Evolutionary conservation across 2,888 invertebrate genomes (phyloP).

Genomic region (Nowickia ferox): DNA sequence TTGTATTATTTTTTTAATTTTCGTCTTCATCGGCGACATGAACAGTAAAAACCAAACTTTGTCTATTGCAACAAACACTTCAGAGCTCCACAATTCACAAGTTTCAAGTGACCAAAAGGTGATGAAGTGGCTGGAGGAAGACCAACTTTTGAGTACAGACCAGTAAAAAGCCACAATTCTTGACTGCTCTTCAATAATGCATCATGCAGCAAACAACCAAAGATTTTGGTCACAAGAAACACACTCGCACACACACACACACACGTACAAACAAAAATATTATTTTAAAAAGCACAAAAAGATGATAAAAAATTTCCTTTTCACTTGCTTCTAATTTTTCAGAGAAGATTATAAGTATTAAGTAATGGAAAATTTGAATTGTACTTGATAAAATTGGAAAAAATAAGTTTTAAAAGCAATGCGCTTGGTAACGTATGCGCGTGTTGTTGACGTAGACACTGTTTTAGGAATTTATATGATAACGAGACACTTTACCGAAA

Average conservation of each 20-base stretch:
- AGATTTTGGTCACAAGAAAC: conserved; percentile 45
- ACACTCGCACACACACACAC: not conserved
- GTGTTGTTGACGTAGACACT: not conserved
- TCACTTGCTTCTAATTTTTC: not conserved
- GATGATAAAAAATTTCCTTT: conserved; percentile 25
- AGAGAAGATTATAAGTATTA: conserved; percentile 48
- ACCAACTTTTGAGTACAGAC: conserved; percentile 12
- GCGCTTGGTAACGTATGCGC: not conserved
- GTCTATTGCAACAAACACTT: conserved; percentile 46
- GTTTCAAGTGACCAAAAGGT: conserved; percentile 59
- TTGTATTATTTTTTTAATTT: not conserved
- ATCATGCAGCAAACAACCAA: conserved; percentile 15
- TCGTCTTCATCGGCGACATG: not conserved
- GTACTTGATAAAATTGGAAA: conserved; percentile 35
- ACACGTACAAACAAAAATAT: not conserved
- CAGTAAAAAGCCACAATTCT: conserved; percentile 34
- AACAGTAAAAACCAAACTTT: conserved; percentile 53
- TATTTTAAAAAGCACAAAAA: conserved; percentile 19
- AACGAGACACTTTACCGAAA: too few relatives aligned
- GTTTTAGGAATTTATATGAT: too few relatives aligned
- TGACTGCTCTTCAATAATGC: conserved; percentile 28
- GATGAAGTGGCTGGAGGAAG: conserved; percentile 56
- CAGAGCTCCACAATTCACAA: conserved; percentile 19
- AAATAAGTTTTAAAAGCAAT: not conserved
- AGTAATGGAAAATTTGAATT: conserved; percentile 51